Percentiles rank a stretch among this genome's conserved stretches.
Conservation (phyloP, 1,140 invertebrate species). For the Diabrotica undecimpunctata region DNA sequence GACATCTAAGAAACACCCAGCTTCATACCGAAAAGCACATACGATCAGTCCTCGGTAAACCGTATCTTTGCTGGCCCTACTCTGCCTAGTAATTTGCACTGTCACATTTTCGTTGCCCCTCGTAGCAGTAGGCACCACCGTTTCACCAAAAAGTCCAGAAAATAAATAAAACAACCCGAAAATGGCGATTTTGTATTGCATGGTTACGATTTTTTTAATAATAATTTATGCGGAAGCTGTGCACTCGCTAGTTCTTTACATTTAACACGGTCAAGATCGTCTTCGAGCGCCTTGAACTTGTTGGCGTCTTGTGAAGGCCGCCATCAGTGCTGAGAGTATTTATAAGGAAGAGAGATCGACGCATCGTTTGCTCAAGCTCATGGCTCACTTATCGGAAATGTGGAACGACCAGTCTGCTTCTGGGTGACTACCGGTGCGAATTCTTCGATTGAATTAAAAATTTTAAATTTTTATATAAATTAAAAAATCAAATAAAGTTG, state of each 20-base stretch:
- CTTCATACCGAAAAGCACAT: slow-evolving; percentile 17
- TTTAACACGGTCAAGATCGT: slow-evolving; percentile 3
- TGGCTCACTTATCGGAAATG: slow-evolving; percentile 20
- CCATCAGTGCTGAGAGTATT: slow-evolving; percentile 16
- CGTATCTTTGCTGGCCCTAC: not conserved
- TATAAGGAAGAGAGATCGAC: slow-evolving; percentile 21
- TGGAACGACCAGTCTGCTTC: slow-evolving; percentile 15
- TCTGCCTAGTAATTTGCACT: not conserved
- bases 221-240: not conserved
- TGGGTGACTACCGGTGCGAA: not conserved
- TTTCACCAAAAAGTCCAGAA: slow-evolving; percentile 8
- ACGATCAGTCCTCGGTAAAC: slow-evolving; percentile 7
- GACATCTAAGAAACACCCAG: slow-evolving; percentile 12
- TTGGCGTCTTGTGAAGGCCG: slow-evolving; percentile 20
- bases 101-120: slow-evolving; percentile 10
- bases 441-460: no score
- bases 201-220: not conserved
- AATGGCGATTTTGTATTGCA: slow-evolving; percentile 5
- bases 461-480: no score
- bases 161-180: slow-evolving; percentile 6
- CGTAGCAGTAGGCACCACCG: not conserved
- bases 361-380: slow-evolving; percentile 14
- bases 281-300: slow-evolving; percentile 16
- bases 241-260: not conserved
- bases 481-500: no score